Conservation (phyloP, 2,113 vertebrate species). For the Apodemus sylvaticus region DNA sequence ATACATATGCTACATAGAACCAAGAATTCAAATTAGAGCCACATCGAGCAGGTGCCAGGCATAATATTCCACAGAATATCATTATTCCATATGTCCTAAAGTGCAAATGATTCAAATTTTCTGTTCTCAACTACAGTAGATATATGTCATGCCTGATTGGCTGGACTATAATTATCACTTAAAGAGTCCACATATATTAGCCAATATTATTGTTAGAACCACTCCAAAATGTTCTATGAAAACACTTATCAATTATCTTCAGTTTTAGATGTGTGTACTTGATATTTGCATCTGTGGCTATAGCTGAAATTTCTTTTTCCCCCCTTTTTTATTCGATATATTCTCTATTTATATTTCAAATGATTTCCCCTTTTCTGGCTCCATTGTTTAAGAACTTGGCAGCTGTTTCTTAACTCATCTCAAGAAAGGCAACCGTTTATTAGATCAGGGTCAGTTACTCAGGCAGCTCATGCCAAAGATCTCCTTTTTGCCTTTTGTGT, state of each 20-base stretch:
- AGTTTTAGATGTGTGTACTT: not conserved
- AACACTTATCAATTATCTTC: not conserved
- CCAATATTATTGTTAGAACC: not conserved
- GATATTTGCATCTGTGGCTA: not conserved
- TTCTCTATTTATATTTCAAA: too few relatives aligned
- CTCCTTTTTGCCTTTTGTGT: not conserved
- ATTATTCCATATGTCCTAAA: not conserved
- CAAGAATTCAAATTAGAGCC: not conserved
- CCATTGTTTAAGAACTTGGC: not conserved
- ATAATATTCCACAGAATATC: not conserved
- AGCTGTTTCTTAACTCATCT: not conserved
- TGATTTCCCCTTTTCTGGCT: too few relatives aligned
- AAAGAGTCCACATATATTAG: not conserved
- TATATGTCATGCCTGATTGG: not conserved
- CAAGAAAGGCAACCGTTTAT: not conserved
- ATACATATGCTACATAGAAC: not conserved
- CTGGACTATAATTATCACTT: not conserved
- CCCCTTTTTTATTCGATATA: too few relatives aligned
- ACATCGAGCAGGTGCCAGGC: not conserved
- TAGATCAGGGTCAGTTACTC: not conserved
- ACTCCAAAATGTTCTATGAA: not conserved
- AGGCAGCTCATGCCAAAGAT: not conserved
- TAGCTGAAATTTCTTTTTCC: constrained; percentile 12
- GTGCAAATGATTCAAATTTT: not conserved
- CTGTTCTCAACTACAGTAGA: not conserved